Percentiles rank a stretch among this genome's conserved stretches.
Conservation (phyloP, 2,888 invertebrate genomes). For the Heliconius sara region DNA sequence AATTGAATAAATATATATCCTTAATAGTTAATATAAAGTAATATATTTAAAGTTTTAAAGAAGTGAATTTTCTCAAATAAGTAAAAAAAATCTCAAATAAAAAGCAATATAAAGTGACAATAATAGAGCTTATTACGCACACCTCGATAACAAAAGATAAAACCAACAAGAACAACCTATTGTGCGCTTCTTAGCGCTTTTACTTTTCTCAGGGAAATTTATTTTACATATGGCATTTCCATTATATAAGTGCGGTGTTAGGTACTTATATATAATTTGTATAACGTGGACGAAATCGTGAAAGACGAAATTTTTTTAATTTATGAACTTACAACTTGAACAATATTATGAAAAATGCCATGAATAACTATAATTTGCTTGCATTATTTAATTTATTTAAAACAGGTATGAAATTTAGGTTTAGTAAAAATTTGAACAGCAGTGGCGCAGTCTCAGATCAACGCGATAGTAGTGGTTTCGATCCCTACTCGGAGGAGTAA, state of each 20-base stretch:
- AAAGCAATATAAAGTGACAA: not conserved
- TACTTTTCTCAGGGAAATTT: conserved; percentile 42
- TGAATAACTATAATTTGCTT: too few relatives aligned
- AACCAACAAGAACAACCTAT: conserved; percentile 35
- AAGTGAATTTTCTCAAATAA: not conserved
- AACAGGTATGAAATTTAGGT: too few relatives aligned
- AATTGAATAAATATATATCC: not conserved
- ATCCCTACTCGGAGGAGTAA: too few relatives aligned
- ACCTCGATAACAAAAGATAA: conserved; percentile 17
- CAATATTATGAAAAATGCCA: too few relatives aligned
- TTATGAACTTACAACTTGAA: too few relatives aligned
- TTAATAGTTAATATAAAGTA: not conserved
- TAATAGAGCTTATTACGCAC: conserved; percentile 9
- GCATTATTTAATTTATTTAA: too few relatives aligned
- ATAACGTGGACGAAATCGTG: not conserved
- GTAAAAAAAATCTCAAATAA: not conserved
- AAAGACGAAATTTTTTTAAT: not conserved
- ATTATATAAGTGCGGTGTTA: conserved; percentile 20
- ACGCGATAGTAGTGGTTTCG: too few relatives aligned
- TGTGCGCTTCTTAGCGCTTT: conserved; percentile 36
- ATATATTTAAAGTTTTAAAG: not conserved
- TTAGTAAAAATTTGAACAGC: too few relatives aligned
- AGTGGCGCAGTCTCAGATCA: too few relatives aligned
- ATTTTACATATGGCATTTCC: conserved; percentile 23
- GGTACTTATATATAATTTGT: not conserved